These are phyloP conservation scores for Entomyzon cyanotis DNA, from an alignment of 2,113 vertebrate genomes.

Conservation along the genomic window DNA sequence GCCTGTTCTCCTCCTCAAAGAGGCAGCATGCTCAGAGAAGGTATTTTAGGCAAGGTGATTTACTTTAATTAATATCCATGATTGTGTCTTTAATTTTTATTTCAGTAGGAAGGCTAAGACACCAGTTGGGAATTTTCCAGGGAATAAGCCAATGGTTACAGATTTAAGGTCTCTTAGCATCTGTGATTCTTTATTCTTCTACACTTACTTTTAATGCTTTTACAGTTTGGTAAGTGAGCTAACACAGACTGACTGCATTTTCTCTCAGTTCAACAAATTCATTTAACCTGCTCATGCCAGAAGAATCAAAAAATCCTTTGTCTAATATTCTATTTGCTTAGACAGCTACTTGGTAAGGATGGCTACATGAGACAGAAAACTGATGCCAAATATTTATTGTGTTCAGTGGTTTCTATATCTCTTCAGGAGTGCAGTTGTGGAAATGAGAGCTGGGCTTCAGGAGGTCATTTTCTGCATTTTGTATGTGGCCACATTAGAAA, in stretches of 20 bases:
- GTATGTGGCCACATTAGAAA: neutral
- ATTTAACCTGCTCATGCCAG: neutral
- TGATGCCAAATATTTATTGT: neutral
- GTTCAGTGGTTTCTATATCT: neutral
- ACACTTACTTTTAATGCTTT: slow-evolving; percentile 4
- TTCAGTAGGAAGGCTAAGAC: neutral
- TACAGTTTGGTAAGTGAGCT: neutral
- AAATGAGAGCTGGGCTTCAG: neutral
- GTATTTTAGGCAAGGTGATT: neutral
- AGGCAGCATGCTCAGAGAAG: neutral
- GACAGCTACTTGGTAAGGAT: neutral
- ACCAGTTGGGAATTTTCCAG: neutral
- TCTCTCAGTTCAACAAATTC: neutral
- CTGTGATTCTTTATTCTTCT: neutral
- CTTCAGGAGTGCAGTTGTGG: neutral
- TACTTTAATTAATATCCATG: neutral
- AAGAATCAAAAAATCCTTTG: neutral
- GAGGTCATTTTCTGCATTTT: neutral
- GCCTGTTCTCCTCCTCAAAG: neutral
- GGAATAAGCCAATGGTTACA: slow-evolving; percentile 16
- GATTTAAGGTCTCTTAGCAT: slow-evolving; percentile 14
- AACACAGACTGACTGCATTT: neutral
- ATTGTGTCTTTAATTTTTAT: neutral
- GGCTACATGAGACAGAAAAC: neutral
- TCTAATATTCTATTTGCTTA: neutral